A percentile compares a stretch with the other conserved stretches of the same genome.
These are phyloP conservation scores for Intellagama lesueurii DNA, from an alignment of 2,797 vertebrate genomes.

Conservation along the genomic window DNA sequence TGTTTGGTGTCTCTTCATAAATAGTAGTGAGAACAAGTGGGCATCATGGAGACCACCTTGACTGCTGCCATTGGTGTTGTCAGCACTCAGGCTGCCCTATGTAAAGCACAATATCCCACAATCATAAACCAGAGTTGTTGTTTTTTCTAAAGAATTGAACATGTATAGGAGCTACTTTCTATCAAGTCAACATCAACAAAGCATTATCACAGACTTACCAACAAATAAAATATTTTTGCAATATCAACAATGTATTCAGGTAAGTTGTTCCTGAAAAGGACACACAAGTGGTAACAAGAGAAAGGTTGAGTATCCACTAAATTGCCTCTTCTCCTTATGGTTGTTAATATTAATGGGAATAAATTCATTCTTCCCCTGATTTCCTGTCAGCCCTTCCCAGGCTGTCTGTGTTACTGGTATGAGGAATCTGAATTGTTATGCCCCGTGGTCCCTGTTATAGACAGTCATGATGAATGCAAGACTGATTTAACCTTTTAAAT, in stretches of 20 bases:
- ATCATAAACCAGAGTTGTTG: too few relatives aligned
- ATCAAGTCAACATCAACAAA: slow-evolving; percentile 53
- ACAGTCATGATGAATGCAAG: slow-evolving; percentile 53
- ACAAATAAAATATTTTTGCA: slow-evolving; percentile 35
- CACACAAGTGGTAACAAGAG: slow-evolving; percentile 40
- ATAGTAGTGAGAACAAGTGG: too few relatives aligned
- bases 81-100: too few relatives aligned
- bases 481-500: slow-evolving; percentile 72
- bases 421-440: slow-evolving; percentile 66
- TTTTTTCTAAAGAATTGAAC: too few relatives aligned
- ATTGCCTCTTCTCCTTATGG: slow-evolving; percentile 51
- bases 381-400: not conserved
- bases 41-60: too few relatives aligned
- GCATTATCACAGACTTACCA: slow-evolving; percentile 39
- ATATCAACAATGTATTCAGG: slow-evolving; percentile 48
- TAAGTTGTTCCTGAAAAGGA: slow-evolving; percentile 28
- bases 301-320: slow-evolving; percentile 53
- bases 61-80: too few relatives aligned
- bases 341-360: slow-evolving; percentile 63
- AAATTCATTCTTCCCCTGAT: slow-evolving; percentile 35
- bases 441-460: slow-evolving; percentile 59
- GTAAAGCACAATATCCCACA: too few relatives aligned
- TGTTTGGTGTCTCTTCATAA: too few relatives aligned
- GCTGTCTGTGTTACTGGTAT: slow-evolving; percentile 43
- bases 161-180: slow-evolving; percentile 48